phyloP scores from a whole-genome alignment of 2,113 vertebrate genomes.

The Pontoporia blainvillei region DNA sequence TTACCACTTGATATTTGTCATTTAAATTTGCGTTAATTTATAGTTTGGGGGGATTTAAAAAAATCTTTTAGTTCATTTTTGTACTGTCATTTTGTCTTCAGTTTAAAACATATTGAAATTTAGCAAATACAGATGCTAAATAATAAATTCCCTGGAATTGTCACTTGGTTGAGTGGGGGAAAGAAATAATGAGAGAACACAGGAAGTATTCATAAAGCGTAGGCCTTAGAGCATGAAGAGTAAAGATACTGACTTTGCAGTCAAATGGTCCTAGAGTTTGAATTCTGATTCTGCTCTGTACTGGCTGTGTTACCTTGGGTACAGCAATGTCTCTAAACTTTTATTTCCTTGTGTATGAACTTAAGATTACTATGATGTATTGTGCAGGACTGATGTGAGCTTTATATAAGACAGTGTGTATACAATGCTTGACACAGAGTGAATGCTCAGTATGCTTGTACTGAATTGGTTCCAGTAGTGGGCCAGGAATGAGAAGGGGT shows the following conservation, averaged over 20 bases:
- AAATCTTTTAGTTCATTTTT: not conserved
- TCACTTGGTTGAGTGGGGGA: not conserved
- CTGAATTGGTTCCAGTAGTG: not conserved
- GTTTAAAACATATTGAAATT: not conserved
- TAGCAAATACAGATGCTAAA: not conserved
- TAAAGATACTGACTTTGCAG: not conserved
- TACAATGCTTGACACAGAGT: not conserved
- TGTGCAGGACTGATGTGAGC: not conserved
- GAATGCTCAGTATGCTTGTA: not conserved
- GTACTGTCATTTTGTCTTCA: not conserved
- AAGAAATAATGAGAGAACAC: not conserved
- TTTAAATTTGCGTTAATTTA: not conserved
- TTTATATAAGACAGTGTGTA: not conserved
- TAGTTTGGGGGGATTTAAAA: not conserved
- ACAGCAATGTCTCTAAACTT: not conserved
- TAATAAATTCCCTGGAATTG: not conserved
- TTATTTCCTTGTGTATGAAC: not conserved
- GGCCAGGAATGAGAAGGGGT: not conserved
- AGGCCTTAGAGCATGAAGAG: not conserved
- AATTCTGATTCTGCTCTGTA: not conserved
- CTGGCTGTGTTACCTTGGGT: not conserved
- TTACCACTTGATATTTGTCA: not conserved
- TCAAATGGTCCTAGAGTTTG: not conserved
- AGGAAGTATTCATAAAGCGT: not conserved
- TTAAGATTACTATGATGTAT: not conserved